Evolutionary conservation across 2,888 invertebrate genomes (phyloP).

Genomic region (Diplolepis rosae): DNA sequence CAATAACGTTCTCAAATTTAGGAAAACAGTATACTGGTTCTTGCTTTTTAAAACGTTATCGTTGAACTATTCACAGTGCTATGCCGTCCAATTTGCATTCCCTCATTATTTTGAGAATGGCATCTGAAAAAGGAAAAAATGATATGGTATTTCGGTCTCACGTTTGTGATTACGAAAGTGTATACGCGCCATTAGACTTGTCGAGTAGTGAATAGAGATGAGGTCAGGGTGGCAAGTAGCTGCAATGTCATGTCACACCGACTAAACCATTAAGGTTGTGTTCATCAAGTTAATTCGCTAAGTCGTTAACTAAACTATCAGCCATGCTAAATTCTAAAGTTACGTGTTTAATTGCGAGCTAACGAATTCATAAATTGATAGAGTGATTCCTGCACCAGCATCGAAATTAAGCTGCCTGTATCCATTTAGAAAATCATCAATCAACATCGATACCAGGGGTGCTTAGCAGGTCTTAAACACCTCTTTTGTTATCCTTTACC

Average conservation of each 20-base stretch:
- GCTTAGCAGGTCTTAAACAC: not conserved
- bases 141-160: conserved; percentile 11
- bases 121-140: conserved; percentile 13
- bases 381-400: conserved; percentile 2
- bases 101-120: conserved; percentile 17
- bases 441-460: conserved; percentile 8
- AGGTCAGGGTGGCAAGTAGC: conserved; percentile 29
- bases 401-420: conserved; percentile 21
- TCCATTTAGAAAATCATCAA: conserved; percentile 20
- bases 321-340: conserved; percentile 17
- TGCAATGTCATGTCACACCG: conserved; percentile 9
- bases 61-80: conserved; percentile 1
- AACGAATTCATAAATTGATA: conserved; percentile 27
- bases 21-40: not conserved
- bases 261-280: conserved; percentile 30
- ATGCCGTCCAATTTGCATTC: conserved; percentile 24
- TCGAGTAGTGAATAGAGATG: conserved; percentile 22
- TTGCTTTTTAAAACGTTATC: not conserved
- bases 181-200: conserved; percentile 10
- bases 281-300: conserved; percentile 43
- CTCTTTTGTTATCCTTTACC: conserved; percentile 2
- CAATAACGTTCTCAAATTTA: too few relatives aligned
- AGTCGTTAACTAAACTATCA: conserved; percentile 42
- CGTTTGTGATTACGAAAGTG: not conserved
- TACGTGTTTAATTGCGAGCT: conserved; percentile 22